Percentiles rank a stretch among this genome's conserved stretches.
These are phyloP conservation scores for Cryptops parisi DNA, from an alignment of 2,888 invertebrate species.

Conservation along the genomic window DNA sequence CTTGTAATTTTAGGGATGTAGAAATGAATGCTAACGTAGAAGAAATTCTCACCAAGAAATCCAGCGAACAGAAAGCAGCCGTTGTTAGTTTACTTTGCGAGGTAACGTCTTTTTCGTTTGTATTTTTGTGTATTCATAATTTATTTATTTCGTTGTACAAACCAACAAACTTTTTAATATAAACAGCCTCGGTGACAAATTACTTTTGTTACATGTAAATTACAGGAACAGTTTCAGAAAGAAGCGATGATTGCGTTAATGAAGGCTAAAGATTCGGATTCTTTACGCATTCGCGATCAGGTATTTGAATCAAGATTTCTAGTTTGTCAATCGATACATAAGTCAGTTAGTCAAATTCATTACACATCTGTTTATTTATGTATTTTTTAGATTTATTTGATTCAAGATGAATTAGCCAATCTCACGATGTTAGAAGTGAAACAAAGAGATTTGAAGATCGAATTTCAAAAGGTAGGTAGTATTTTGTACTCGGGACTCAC, in stretches of 20 bases:
- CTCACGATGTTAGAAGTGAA: slow-evolving; percentile 17
- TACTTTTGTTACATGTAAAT: no score
- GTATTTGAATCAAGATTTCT: no score
- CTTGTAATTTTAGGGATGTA: no score
- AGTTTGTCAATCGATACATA: no score
- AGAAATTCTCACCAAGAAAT: background rate
- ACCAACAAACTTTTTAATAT: no score
- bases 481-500: background rate
- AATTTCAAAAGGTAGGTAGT: slow-evolving; percentile 12
- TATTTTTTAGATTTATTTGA: slow-evolving; percentile 1
- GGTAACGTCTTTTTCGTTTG: no score
- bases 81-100: background rate
- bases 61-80: background rate
- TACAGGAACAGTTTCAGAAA: slow-evolving; percentile 14
- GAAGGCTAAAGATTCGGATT: slow-evolving; percentile 15
- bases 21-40: no score
- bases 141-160: no score
- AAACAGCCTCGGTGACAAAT: no score
- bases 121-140: no score
- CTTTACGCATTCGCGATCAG: slow-evolving; percentile 11
- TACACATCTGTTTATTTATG: no score
- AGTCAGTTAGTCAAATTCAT: no score
- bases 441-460: slow-evolving; percentile 15
- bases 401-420: slow-evolving; percentile 17
- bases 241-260: slow-evolving; percentile 13